Conservation (phyloP, 1,140 invertebrate species). For the Octopus sinensis region DNA sequence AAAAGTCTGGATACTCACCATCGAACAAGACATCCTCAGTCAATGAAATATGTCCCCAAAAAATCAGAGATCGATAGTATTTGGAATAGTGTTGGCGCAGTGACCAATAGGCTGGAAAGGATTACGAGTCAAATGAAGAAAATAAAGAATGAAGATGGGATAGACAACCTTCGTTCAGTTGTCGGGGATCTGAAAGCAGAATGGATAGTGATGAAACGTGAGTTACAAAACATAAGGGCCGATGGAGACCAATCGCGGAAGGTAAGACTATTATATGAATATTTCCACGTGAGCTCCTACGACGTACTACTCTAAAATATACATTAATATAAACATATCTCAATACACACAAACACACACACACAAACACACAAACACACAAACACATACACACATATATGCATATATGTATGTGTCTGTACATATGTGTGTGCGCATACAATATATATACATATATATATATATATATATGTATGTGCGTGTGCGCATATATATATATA, state of each 20-base stretch:
- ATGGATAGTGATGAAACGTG: constrained; percentile 54
- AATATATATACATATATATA: not conserved
- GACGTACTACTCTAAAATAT: no score
- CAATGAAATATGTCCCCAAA: constrained; percentile 22
- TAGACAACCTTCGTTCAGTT: constrained; percentile 29
- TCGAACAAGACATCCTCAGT: constrained; percentile 24
- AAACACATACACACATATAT: not conserved
- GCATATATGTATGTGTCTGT: not conserved
- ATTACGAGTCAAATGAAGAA: constrained; percentile 18
- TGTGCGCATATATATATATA: not conserved
- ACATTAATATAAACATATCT: no score
- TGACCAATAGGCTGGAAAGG: constrained; percentile 16
- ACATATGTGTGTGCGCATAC: not conserved
- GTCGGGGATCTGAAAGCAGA: constrained; percentile 52
- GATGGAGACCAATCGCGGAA: constrained; percentile 20
- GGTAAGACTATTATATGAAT: not conserved
- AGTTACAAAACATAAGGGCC: constrained; percentile 40
- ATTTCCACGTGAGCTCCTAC: no score
- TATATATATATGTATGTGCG: not conserved
- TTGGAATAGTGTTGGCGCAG: constrained; percentile 12
- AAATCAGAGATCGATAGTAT: constrained; percentile 20
- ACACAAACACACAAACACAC: not conserved
- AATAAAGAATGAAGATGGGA: constrained; percentile 18
- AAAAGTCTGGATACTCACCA: constrained; percentile 26
- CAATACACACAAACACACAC: no score